phyloP scores from a whole-genome alignment of 2,797 vertebrate genomes.

The Myripristis jacobus region DNA sequence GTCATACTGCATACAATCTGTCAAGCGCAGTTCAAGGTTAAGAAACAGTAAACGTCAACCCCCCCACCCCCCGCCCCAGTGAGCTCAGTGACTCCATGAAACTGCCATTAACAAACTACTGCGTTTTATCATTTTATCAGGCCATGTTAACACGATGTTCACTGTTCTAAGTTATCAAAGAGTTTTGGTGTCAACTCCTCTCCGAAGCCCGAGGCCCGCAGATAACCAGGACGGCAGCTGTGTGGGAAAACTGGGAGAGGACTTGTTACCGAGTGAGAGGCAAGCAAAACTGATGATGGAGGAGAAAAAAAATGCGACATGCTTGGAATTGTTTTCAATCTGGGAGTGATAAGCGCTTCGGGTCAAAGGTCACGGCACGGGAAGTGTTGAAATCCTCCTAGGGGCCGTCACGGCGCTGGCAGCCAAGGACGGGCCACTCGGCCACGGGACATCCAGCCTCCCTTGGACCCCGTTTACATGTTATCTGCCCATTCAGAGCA shows the following conservation, averaged over 20 bases:
- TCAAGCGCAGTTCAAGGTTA: conserved; percentile 57
- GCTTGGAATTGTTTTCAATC: conserved; percentile 68
- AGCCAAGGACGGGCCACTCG: conserved; percentile 71
- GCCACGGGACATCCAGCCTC: conserved; percentile 40
- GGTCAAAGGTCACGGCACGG: conserved; percentile 77
- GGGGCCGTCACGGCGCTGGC: conserved; percentile 63
- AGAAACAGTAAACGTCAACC: conserved; percentile 15
- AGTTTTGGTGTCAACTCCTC: conserved; percentile 1
- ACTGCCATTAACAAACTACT: conserved; percentile 2
- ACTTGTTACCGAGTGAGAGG: conserved; percentile 26
- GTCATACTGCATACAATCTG: conserved; percentile 13
- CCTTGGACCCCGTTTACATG: conserved; percentile 39
- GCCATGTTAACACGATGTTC: conserved; percentile 20
- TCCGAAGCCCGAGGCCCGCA: neutral
- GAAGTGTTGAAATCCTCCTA: conserved; percentile 78
- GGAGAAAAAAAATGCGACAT: conserved; percentile 59
- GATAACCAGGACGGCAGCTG: conserved; percentile 13
- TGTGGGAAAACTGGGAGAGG: conserved; percentile 34
- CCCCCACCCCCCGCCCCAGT: too few species aligned
- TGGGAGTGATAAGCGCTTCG: conserved; percentile 68
- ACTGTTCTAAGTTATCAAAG: conserved; percentile 27
- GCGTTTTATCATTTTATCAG: too few species aligned
- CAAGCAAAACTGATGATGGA: conserved; percentile 49
- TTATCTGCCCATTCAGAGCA: conserved; percentile 34
- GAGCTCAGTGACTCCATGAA: conserved; percentile 40